These are phyloP conservation scores for Falco punctatus DNA, from an alignment of 2,113 vertebrate species.

Conservation along the genomic window DNA sequence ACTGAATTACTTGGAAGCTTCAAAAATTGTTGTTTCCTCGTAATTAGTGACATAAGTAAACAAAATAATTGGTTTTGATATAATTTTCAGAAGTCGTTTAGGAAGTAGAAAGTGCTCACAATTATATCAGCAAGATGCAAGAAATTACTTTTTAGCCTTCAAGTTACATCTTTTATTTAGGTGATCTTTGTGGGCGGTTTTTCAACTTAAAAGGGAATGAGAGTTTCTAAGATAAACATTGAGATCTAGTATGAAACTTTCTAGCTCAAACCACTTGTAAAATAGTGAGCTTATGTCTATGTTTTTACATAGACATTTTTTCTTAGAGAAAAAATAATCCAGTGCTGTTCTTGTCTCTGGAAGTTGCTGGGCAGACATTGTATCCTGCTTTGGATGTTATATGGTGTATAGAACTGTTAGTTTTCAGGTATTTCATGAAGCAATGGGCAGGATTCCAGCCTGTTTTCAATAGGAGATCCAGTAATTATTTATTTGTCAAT, in stretches of 20 bases:
- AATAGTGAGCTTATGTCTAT: not conserved
- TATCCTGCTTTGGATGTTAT: too few species aligned
- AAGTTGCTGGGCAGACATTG: rapidly evolving
- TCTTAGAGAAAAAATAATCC: not conserved
- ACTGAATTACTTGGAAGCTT: not conserved
- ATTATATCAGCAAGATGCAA: not conserved
- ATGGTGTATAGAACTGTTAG: not conserved
- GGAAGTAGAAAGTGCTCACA: not conserved
- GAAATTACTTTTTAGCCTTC: not conserved
- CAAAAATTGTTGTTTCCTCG: not conserved
- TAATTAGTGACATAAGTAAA: not conserved
- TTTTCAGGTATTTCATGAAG: not conserved
- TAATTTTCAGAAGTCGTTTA: not conserved
- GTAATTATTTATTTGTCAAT: not conserved
- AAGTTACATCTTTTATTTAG: not conserved
- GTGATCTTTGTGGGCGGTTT: not conserved
- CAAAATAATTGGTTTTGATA: not conserved
- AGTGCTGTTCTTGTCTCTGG: not conserved
- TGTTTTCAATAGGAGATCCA: not conserved
- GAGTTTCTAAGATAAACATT: not conserved
- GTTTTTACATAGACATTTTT: not conserved
- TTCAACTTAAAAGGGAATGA: not conserved
- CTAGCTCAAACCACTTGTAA: not conserved
- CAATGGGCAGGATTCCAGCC: not conserved
- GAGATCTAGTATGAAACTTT: not conserved